A percentile compares a stretch with the other conserved stretches of the same genome.
Evolutionary conservation across 2,797 vertebrate species (phyloP).

Genomic region (Sandelia bainsii): DNA sequence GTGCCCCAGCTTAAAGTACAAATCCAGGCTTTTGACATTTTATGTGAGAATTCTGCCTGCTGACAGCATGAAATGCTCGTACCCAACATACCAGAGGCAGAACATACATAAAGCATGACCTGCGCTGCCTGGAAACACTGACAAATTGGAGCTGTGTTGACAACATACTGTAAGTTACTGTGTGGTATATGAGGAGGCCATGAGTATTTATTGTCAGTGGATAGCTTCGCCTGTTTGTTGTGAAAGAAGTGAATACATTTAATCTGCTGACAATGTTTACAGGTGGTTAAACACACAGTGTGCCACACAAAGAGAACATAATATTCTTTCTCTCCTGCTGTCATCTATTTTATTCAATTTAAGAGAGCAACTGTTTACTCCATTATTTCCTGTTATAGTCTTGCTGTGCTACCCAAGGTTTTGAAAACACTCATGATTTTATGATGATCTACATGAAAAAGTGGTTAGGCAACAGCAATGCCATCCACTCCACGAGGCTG

Average conservation of each 20-base stretch:
- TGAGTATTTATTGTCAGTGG: conserved; percentile 2
- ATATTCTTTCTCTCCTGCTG: conserved; percentile 19
- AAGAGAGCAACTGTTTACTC: neutral
- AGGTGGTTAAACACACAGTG: conserved; percentile 20
- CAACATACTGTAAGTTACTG: conserved; percentile 9
- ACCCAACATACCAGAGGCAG: conserved; percentile 20
- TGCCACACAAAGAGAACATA: neutral
- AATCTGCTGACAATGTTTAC: conserved; percentile 15
- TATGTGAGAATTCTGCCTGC: conserved; percentile 4
- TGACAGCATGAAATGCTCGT: conserved; percentile 4
- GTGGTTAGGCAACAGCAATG: neutral
- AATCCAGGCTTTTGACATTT: conserved; percentile 6
- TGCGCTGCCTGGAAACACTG: conserved; percentile 22
- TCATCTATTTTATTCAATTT: conserved; percentile 17
- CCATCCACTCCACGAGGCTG: neutral
- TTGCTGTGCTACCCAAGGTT: neutral
- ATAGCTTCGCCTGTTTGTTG: conserved; percentile 7
- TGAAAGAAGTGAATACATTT: conserved; percentile 3
- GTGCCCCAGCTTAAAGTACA: too few species aligned
- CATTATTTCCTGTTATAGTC: neutral
- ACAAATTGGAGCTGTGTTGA: conserved; percentile 7
- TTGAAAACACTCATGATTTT: neutral
- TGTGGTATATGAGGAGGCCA: neutral
- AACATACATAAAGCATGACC: conserved; percentile 46
- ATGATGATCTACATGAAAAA: neutral